Evolutionary conservation across 2,113 vertebrate species (phyloP).

Genomic region (Terrapene triunguis): DNA sequence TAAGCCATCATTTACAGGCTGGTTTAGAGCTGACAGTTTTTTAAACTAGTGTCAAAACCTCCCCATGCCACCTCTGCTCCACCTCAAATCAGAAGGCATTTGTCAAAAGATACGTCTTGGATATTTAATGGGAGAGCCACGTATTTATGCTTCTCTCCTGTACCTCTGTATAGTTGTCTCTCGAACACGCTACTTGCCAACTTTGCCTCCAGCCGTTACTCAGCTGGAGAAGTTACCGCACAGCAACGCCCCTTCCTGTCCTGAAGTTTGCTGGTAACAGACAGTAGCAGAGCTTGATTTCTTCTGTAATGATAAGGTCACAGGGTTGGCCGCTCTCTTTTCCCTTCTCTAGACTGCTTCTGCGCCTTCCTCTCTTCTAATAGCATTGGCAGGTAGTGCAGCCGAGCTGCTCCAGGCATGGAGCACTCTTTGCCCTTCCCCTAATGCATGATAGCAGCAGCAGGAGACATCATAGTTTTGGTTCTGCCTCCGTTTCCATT

Average conservation of each 20-base stretch:
- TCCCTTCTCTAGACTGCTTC: not conserved
- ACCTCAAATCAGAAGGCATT: not conserved
- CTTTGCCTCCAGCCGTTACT: not conserved
- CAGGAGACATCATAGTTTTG: not conserved
- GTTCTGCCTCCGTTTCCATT: not conserved
- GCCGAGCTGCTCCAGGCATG: not conserved
- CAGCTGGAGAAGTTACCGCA: not conserved
- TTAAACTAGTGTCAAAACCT: not conserved
- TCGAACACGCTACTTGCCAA: not conserved
- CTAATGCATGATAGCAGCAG: not conserved
- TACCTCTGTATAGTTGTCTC: not conserved
- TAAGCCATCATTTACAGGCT: not conserved
- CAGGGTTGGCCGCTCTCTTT: not conserved
- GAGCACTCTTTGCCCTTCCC: not conserved
- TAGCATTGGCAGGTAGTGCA: not conserved
- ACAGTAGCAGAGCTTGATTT: not conserved
- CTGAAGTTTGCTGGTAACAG: not conserved
- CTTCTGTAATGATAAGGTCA: not conserved
- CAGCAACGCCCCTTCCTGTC: not conserved
- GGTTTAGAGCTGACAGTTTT: not conserved
- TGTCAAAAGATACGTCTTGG: accelerated
- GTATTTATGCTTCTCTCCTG: accelerated
- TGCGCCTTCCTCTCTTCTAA: not conserved
- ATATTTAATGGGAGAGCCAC: accelerated
- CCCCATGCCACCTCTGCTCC: accelerated